phyloP scores from a whole-genome alignment of 92 coral and sea anemone species.

The Zoanthus solanderi region DNA sequence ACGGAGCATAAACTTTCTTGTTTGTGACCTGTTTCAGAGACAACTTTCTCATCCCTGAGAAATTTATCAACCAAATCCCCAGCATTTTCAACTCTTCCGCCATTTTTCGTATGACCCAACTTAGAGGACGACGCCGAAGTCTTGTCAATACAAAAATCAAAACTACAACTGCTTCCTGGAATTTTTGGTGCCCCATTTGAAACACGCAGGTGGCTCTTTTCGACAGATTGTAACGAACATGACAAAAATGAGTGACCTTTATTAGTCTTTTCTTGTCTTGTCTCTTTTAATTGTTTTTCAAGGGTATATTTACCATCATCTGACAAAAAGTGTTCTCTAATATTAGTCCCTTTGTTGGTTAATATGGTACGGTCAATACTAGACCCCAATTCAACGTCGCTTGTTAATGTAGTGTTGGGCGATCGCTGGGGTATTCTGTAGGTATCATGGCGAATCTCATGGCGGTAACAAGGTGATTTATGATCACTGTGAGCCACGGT shows the following conservation, averaged over 20 bases:
- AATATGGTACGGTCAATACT: neutral
- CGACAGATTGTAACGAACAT: neutral
- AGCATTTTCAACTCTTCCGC: neutral
- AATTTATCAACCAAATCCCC: neutral
- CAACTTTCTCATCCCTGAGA: neutral
- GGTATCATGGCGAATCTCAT: constrained; percentile 30
- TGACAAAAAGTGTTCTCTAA: neutral
- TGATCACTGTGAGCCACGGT: neutral
- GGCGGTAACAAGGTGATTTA: neutral
- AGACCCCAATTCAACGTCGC: neutral
- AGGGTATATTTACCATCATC: neutral
- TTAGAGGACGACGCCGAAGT: neutral
- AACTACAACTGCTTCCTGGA: neutral
- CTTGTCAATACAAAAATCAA: neutral
- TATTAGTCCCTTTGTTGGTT: neutral
- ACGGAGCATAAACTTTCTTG: neutral
- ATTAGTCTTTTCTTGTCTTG: neutral
- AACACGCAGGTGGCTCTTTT: neutral
- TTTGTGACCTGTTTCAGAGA: neutral
- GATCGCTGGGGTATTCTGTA: constrained; percentile 31
- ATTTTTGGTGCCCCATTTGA: neutral
- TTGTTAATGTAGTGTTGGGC: neutral
- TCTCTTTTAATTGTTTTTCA: neutral
- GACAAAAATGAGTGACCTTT: neutral
- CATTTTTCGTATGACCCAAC: neutral